These are phyloP conservation scores for Ischnus inquisitorius DNA, from an alignment of 2,888 invertebrate genomes.

Conservation along the genomic window DNA sequence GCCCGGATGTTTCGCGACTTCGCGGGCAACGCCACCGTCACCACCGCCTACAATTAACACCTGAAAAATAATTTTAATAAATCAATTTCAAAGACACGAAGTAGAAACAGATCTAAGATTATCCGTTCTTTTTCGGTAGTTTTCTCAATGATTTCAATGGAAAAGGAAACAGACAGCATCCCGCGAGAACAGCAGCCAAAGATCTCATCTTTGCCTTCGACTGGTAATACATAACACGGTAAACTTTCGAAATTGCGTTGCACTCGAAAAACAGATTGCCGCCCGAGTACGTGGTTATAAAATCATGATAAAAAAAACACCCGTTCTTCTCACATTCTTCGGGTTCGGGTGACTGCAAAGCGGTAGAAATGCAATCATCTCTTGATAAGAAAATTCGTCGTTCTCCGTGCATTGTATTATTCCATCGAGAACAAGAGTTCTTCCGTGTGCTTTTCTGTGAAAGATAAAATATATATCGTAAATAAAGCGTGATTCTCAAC, in stretches of 20 bases:
- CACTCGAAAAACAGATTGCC: not conserved
- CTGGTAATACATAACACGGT: not conserved
- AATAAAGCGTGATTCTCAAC: not conserved
- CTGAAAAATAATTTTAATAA: slow-evolving; percentile 80
- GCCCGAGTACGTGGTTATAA: not conserved
- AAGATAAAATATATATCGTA: not conserved
- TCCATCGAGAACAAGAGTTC: slow-evolving; percentile 95
- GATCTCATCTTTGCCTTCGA: not conserved
- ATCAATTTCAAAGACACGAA: too few relatives aligned
- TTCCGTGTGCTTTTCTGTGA: slow-evolving; percentile 92
- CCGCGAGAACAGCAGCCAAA: not conserved
- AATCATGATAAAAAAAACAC: not conserved
- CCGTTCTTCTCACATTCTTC: slow-evolving; percentile 88
- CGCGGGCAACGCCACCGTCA: slow-evolving; percentile 98
- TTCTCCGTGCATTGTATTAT: slow-evolving; percentile 98
- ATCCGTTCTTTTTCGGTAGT: not conserved
- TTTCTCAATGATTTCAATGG: not conserved
- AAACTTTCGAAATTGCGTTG: not conserved
- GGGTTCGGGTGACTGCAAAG: slow-evolving; percentile 96
- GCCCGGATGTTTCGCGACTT: slow-evolving; percentile 96
- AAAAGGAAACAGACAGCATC: not conserved
- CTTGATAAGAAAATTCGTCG: slow-evolving; percentile 99
- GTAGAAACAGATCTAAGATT: too few relatives aligned
- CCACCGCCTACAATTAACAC: slow-evolving; percentile 98
- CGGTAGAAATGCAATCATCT: slow-evolving; percentile 98